Evolutionary conservation across 2,888 invertebrate genomes (phyloP), one percentile per base, ranked within the genome.

Genomic region (Aleiodes alternator): DNA sequence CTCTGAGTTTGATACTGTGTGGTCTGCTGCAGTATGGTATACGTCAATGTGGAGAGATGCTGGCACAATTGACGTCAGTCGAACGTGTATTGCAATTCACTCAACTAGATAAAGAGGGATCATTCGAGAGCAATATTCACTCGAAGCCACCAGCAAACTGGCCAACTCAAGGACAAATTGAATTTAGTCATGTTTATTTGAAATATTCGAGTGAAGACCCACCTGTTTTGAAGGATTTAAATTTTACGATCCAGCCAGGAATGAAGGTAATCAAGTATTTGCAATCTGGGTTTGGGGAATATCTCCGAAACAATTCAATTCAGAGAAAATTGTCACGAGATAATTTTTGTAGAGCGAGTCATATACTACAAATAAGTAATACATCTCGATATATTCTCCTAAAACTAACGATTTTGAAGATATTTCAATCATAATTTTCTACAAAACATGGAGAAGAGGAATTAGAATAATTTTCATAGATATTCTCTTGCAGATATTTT

Each of bases 21-120:
- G 96, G 95, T 78, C 94, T 96, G 94, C 92, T 96, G 75, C 96
- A 96, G 86, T 94, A 94, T 90, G 95, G 95, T 8, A 93, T 96
- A 78, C 91, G 96, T 75, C 95, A 96, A 87, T 93, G 94, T 48
- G 94, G 96, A 0, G 96, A 96, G 85, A 93, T 93, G 34, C 91
- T 94, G 69, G 93, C 94, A n/a, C 94, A 94, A 83, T 95, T 95
- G 94, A 94, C 94, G 5, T 94, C 94, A 70, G 96, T 97, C 0
- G 97, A 97, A 87, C 91, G 97, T 69, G 93, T 97, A 2, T 87
- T 95, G 31, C 95, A 96, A 85, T 97, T 96, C 88, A 93, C 94
- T 0, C 91, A 93, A 14, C 88, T 97, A 34, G 94, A 94, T 0
- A 91, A 94, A 57, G 96, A 97, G 88, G 92, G 93, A 1, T 91